Conservation (phyloP, 2,888 invertebrate genomes). For the Phoronis australis region DNA sequence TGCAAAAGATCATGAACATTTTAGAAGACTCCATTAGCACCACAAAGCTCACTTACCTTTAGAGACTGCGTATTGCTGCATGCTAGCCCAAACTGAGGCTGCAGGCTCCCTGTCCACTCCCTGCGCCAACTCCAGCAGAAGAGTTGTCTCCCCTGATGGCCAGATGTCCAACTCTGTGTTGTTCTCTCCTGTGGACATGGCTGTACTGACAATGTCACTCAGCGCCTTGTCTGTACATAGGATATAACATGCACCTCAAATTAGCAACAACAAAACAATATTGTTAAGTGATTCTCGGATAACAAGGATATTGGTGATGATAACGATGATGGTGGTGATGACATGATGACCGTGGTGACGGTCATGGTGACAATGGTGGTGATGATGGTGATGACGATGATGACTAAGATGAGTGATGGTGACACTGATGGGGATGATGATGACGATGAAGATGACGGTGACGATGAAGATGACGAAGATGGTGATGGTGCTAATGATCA, state of each 20-base stretch:
- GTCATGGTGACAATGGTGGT: background rate
- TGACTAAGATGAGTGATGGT: background rate
- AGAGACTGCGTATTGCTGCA: constrained; percentile 32
- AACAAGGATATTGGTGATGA: background rate
- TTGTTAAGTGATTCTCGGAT: too few relatives aligned
- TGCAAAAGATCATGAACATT: too few relatives aligned
- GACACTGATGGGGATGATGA: background rate
- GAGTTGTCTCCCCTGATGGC: constrained; percentile 15
- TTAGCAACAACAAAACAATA: too few relatives aligned
- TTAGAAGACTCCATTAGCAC: too few relatives aligned
- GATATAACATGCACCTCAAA: too few relatives aligned
- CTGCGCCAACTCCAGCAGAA: constrained; percentile 26
- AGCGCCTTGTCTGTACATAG: constrained; percentile 8
- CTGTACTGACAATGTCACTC: constrained; percentile 4
- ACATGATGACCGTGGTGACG: background rate
- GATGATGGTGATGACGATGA: background rate
- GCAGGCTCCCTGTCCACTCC: constrained; percentile 25
- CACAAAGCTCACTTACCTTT: constrained; percentile 35
- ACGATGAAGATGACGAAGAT: background rate
- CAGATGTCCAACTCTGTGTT: background rate
- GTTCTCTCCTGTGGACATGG: constrained; percentile 4
- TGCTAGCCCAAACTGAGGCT: constrained; percentile 21
- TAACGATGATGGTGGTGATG: background rate
- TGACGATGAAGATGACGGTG: background rate
- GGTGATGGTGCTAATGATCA: background rate